These are phyloP conservation scores for Poliocrania exsul DNA, from an alignment of 2,797 vertebrate species.

Conservation along the genomic window DNA sequence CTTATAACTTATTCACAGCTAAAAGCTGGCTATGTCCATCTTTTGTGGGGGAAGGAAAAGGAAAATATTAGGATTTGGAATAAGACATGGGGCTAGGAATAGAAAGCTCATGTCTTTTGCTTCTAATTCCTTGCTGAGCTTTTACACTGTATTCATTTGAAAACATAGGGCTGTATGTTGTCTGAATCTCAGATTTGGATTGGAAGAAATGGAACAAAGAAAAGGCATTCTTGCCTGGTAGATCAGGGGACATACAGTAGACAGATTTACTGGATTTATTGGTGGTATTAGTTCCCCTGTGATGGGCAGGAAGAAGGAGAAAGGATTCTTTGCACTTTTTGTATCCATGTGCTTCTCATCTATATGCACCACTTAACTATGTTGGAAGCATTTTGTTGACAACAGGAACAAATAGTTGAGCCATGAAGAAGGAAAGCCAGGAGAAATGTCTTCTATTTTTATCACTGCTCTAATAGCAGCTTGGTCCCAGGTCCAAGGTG, in stretches of 20 bases:
- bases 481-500: background rate
- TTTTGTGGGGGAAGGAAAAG: background rate
- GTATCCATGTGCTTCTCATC: background rate
- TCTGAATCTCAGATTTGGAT: background rate
- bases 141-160: background rate
- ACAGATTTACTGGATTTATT: background rate
- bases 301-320: background rate
- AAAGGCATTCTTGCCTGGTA: background rate
- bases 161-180: background rate
- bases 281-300: background rate
- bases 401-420: background rate
- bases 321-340: background rate
- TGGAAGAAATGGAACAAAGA: background rate
- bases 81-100: background rate
- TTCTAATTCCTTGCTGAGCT: background rate
- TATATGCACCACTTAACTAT: background rate
- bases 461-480: background rate
- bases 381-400: background rate
- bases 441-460: background rate
- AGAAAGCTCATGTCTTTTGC: background rate
- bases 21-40: background rate
- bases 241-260: rapidly evolving
- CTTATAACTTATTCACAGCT: background rate
- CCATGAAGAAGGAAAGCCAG: background rate
- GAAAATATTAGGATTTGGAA: background rate